Evolutionary conservation across 2,797 vertebrate species (phyloP), one percentile per base, ranked within the genome.

Genomic region (Danio albolineatus): DNA sequence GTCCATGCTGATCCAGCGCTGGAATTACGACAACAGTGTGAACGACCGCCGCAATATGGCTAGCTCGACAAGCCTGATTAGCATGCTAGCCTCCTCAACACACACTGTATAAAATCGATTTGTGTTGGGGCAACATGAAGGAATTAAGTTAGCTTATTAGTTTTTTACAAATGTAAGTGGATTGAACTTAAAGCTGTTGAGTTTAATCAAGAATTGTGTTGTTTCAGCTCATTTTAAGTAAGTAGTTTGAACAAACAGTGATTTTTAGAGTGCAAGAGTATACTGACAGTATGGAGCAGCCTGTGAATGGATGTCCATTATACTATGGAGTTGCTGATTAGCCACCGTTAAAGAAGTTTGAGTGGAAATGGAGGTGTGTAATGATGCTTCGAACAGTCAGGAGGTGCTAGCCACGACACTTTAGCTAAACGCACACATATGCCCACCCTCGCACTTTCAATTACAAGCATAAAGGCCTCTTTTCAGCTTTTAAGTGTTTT

Each of bases 1-100:
- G 85, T 87, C 83, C 69, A 84, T 72, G 69, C 73, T 80, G 65
- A 75, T 70, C 75, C 60, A 54, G 78, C 75, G 49, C 39, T 71
- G 75, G 72, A 60, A 77, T 83, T 72, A 70, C 62, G 64, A 69
- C 76, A 76, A 81, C 64, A 67, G 44, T 49, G 28, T 36, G 61
- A 61, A 72, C 16, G 21, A 36, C 67, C 67, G 36, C 8, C n/a
- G 17, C 66, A 65, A 60, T 73, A 62, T 51, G 61, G 53, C 78
- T 19, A 28, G 28, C 51, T 61, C 8, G 10, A 67, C 44, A 53
- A 49, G 16, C 59, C 60, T 41, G 1, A 43, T 70, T 71, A 73
- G 41, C 54, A 9, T 8, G 39, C 54, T 14, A 59, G 53, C 12
- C 28, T 28, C 28, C 28, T 28, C 28, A 28, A 28, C 28, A 28